Evolutionary conservation across 2,113 vertebrate species (phyloP).

Genomic region (Rhinopithecus roxellana): DNA sequence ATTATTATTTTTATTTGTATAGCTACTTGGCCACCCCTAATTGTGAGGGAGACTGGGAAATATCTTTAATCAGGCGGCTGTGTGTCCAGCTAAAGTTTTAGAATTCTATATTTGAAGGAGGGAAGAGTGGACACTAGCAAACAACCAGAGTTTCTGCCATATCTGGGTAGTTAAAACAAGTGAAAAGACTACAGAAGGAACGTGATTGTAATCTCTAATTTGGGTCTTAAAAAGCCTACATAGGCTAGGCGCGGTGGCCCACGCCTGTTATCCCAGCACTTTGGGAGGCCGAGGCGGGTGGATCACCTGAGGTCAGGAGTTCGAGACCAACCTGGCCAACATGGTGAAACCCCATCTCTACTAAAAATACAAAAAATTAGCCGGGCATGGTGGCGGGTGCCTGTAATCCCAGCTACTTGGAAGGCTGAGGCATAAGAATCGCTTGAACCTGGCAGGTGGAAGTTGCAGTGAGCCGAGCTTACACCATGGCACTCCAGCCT

Average conservation of each 20-base stretch:
- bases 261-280: neutral
- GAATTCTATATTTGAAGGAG: neutral
- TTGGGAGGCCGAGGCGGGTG: neutral
- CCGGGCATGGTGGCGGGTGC: neutral
- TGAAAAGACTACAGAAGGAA: neutral
- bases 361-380: neutral
- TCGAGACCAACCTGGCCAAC: too few relatives aligned
- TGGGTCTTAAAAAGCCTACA: neutral
- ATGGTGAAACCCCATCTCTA: too few relatives aligned
- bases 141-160: neutral
- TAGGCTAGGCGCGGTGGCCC: neutral
- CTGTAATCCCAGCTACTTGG: neutral
- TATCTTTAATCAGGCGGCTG: neutral
- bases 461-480: too few relatives aligned
- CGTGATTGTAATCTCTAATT: neutral
- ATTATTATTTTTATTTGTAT: neutral
- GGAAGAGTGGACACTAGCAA: neutral
- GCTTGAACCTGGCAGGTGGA: too few relatives aligned
- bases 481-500: too few relatives aligned
- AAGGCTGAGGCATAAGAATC: neutral
- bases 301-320: too few relatives aligned
- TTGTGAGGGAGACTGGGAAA: neutral
- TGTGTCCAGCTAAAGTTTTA: neutral
- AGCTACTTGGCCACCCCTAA: neutral
- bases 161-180: neutral